Conservation (phyloP, 23 tunicate genomes). For the Halocynthia roretzi region DNA sequence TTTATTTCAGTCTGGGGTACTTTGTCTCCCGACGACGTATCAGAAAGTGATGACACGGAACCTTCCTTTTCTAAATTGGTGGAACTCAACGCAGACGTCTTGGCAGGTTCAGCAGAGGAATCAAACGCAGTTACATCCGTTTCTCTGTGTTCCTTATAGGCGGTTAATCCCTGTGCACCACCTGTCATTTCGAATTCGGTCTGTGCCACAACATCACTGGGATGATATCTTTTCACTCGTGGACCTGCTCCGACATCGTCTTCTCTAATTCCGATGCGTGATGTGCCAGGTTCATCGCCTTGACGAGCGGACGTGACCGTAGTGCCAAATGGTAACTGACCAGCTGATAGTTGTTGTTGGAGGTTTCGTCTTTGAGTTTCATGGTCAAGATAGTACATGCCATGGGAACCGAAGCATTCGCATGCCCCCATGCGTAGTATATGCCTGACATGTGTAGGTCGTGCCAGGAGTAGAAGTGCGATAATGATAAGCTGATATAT, state of each 20-base stretch:
- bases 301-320: conserved; percentile 1
- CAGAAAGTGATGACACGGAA: too few relatives aligned
- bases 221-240: conserved; percentile 10
- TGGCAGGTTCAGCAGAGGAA: too few relatives aligned
- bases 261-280: conserved; percentile 19
- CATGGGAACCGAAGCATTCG: conserved; percentile 9
- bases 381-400: conserved; percentile 23
- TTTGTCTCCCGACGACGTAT: too few relatives aligned
- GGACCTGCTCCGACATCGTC: conserved; percentile 5
- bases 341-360: neutral
- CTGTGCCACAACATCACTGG: conserved; percentile 21
- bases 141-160: neutral
- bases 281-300: neutral
- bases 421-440: conserved; percentile 6
- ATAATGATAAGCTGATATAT: neutral
- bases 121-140: too few relatives aligned
- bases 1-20: too few relatives aligned
- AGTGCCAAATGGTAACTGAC: conserved; percentile 7
- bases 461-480: conserved; percentile 1
- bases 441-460: conserved; percentile 10
- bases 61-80: too few relatives aligned
- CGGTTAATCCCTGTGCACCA: conserved; percentile 17
- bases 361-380: neutral
- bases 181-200: conserved; percentile 16
- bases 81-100: too few relatives aligned